phyloP scores from a whole-genome alignment of 2,797 vertebrate species.

The Cottoperca gobio region DNA sequence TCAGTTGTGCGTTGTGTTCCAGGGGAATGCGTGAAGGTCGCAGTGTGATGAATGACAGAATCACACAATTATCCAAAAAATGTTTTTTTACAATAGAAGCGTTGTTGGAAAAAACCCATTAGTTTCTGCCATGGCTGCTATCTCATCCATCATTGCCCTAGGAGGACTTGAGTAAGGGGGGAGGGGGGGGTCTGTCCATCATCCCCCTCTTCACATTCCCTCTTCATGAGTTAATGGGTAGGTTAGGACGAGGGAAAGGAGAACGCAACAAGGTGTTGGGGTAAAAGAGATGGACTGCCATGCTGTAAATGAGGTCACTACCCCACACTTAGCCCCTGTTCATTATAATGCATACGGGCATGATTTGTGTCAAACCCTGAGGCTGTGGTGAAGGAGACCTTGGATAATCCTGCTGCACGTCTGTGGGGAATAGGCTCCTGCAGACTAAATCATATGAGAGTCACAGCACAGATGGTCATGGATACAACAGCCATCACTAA shows the following conservation, averaged over 20 bases:
- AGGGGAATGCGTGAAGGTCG: conserved; percentile 55
- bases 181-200: conserved; percentile 50
- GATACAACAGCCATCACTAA: conserved; percentile 43
- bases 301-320: conserved; percentile 58
- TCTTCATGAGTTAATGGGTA: conserved; percentile 22
- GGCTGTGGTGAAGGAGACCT: conserved; percentile 58
- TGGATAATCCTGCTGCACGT: conserved; percentile 23
- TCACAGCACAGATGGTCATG: conserved; percentile 34
- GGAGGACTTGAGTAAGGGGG: conserved; percentile 16
- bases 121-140: conserved; percentile 43
- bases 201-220: conserved; percentile 16
- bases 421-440: conserved; percentile 29
- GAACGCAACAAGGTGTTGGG: conserved; percentile 12
- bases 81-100: conserved; percentile 58
- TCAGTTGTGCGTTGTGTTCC: too few species aligned
- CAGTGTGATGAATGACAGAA: conserved; percentile 60
- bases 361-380: conserved; percentile 55
- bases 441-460: conserved; percentile 44
- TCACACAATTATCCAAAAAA: conserved; percentile 60
- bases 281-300: conserved; percentile 44
- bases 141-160: conserved; percentile 59
- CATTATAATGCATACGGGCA: conserved; percentile 40
- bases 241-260: background rate
- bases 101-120: conserved; percentile 58
- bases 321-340: background rate